phyloP scores from a whole-genome alignment of 2,888 invertebrate genomes.

The Megalurothrips usitatus region DNA sequence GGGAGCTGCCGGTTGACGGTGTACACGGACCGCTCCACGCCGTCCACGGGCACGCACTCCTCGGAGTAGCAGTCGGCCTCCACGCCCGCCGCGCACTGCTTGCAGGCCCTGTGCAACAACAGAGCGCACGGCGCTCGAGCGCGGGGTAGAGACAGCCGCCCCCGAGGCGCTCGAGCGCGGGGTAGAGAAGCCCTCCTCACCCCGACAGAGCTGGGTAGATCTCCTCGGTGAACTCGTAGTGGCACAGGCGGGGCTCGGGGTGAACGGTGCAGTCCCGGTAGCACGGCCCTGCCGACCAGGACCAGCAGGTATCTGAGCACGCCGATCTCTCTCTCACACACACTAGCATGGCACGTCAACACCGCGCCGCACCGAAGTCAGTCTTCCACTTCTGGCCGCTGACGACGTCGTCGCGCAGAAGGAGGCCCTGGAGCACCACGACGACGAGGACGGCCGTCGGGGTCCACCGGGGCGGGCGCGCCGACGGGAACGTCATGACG shows the following conservation, averaged over 20 bases:
- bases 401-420: not conserved
- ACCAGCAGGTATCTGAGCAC: not conserved
- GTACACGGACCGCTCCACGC: conserved; percentile 48
- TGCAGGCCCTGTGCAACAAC: conserved; percentile 47
- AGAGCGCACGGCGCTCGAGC: not conserved
- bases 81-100: conserved; percentile 46
- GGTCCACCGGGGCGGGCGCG: not conserved
- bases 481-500: not conserved
- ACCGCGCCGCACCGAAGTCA: not conserved
- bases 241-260: not conserved
- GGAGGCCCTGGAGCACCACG: not conserved
- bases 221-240: not conserved
- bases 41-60: conserved; percentile 52
- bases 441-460: not conserved
- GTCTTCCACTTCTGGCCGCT: not conserved
- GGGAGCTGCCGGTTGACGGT: conserved; percentile 51
- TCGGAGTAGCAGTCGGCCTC: conserved; percentile 47
- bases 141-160: no score
- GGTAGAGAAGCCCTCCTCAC: not conserved
- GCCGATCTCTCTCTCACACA: no score
- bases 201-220: not conserved
- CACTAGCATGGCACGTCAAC: no score
- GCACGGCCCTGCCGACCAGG: not conserved
- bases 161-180: not conserved
- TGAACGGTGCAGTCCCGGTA: conserved; percentile 8